Conservation (phyloP, 2,888 invertebrate species). For the Diplolepis rosae region DNA sequence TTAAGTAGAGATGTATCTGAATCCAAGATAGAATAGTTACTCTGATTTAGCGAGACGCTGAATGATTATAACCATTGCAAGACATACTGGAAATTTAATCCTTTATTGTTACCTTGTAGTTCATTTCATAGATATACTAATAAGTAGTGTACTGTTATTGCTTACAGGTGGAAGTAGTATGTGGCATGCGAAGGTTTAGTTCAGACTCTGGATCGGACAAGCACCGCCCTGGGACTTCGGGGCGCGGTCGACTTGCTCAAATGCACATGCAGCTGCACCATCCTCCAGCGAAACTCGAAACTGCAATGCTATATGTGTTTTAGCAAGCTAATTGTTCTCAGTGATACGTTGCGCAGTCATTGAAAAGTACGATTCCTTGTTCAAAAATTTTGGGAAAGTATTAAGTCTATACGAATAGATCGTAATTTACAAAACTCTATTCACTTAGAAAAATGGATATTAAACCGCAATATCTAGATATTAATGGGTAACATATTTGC, state of each 20-base stretch:
- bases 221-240: slow-evolving; percentile 54
- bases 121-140: slow-evolving; percentile 4
- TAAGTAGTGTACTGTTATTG: slow-evolving; percentile 19
- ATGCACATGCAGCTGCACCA: slow-evolving; percentile 46
- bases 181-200: slow-evolving; percentile 13
- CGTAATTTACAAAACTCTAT: no score
- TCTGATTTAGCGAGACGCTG: no score
- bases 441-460: no score
- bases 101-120: background rate
- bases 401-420: no score
- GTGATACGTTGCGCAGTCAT: no score
- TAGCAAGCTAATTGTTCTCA: slow-evolving; percentile 4
- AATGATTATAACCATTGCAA: no score
- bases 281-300: slow-evolving; percentile 11
- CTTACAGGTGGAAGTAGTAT: slow-evolving; percentile 21
- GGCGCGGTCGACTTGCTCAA: slow-evolving; percentile 36
- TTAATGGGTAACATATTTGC: no score
- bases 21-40: no score
- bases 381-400: background rate
- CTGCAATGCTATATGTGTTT: slow-evolving; percentile 7
- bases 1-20: no score
- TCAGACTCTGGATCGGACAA: slow-evolving; percentile 39
- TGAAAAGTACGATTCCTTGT: no score
- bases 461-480: no score
- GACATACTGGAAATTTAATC: no score